These are phyloP conservation scores for Heterotis niloticus DNA, from an alignment of 2,113 vertebrate species.

Conservation along the genomic window DNA sequence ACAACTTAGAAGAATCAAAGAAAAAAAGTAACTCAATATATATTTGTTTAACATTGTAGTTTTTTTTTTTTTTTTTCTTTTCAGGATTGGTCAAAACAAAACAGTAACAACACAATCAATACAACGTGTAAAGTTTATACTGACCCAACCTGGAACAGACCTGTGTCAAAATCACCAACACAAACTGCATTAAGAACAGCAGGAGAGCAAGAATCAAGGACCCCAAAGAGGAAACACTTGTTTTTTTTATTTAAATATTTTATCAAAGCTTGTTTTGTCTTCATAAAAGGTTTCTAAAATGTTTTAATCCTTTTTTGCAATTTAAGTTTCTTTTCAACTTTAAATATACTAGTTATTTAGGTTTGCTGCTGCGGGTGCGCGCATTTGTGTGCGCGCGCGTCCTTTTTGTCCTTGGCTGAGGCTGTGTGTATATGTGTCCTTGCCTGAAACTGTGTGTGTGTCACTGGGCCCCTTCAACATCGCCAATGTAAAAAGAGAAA, in stretches of 20 bases:
- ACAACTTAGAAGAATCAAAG: conserved; percentile 69
- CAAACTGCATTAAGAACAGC: conserved; percentile 68
- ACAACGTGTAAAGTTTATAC: conserved; percentile 62
- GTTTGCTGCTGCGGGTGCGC: conserved; percentile 24
- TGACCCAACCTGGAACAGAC: conserved; percentile 55
- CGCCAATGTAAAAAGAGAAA: neutral
- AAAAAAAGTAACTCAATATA: conserved; percentile 61
- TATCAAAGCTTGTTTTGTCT: conserved; percentile 71
- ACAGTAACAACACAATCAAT: conserved; percentile 65
- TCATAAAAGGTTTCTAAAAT: conserved; percentile 77
- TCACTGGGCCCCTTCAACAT: neutral
- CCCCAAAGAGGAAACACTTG: conserved; percentile 63
- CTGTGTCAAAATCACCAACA: conserved; percentile 67
- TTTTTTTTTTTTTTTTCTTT: conserved; percentile 49
- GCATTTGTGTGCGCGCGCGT: neutral
- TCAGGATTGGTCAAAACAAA: conserved; percentile 59
- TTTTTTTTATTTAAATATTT: conserved; percentile 71
- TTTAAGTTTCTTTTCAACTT: conserved; percentile 50
- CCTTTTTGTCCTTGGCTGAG: conserved; percentile 15
- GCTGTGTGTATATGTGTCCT: neutral
- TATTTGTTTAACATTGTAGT: conserved; percentile 54
- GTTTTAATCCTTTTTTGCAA: conserved; percentile 38
- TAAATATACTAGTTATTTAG: conserved; percentile 44
- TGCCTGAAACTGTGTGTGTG: conserved; percentile 33
- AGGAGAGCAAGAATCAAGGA: conserved; percentile 54